Evolutionary conservation across 2,888 invertebrate genomes (phyloP).

Genomic region (Cephus sareptanus): DNA sequence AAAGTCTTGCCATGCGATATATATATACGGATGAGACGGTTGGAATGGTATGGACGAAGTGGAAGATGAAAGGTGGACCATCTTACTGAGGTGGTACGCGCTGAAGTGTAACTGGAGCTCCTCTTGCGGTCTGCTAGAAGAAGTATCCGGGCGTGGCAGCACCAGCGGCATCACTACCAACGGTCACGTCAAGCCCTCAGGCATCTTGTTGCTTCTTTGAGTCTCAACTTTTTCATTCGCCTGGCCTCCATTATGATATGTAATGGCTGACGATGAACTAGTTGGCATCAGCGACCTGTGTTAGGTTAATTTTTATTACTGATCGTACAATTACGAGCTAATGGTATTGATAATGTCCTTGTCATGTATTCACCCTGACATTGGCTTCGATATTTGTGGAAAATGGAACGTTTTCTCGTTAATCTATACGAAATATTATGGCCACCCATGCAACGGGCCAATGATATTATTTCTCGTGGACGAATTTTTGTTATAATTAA

Average conservation of each 20-base stretch:
- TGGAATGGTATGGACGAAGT: background rate
- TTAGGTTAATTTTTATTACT: background rate
- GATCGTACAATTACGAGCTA: background rate
- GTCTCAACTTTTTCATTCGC: background rate
- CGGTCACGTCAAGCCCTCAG: background rate
- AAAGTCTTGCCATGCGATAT: background rate
- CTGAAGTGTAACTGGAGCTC: slow-evolving; percentile 5
- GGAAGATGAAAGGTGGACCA: background rate
- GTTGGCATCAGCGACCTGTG: background rate
- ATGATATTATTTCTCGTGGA: background rate
- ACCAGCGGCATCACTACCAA: slow-evolving; percentile 3
- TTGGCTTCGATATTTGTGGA: background rate
- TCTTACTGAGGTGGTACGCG: background rate
- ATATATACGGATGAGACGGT: background rate
- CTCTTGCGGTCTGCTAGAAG: background rate
- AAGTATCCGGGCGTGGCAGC: slow-evolving; percentile 6
- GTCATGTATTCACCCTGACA: background rate
- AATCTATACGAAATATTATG: background rate
- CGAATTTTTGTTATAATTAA: background rate
- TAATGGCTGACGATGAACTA: background rate
- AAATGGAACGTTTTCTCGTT: background rate
- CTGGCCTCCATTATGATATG: background rate
- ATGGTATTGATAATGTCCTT: background rate
- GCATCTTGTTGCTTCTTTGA: background rate
- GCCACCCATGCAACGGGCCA: background rate